Evolutionary conservation across 2,113 vertebrate genomes (phyloP), one percentile per base, ranked within the genome.

Genomic region (Dasypus novemcinctus): DNA sequence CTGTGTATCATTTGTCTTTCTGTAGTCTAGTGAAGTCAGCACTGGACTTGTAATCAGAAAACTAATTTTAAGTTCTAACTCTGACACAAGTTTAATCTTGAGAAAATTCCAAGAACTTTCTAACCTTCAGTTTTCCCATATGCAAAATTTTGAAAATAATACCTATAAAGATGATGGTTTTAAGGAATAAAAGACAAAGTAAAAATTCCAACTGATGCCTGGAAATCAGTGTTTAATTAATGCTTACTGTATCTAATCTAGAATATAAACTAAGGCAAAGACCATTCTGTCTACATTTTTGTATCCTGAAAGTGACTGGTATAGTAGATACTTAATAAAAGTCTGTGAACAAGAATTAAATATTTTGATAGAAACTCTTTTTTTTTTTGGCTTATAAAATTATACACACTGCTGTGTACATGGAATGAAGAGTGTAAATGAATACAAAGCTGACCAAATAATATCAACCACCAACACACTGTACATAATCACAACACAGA

Each of bases 21-120:
- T 71, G 4, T 54, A n/a, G 11, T 29, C 33, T 52, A 54, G 21
- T 64, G 8, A 88, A 38, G 7, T 36, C 13, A 38, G 33, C 59
- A 57, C 29, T 57, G 25, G 14, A 54, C 31, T 74, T 93, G 38
- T 68, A 88, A 79, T 92, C 38, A 83, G 17, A 95, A 95, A 81
- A 59, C 33, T 72, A 91, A 78, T 49, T 86, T 90, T 68, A 79
- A 92, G 71, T 75, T 64, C 59, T 57, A 33, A 4, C 23, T 87
- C 43, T 91, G 43, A 87, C 29, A 52, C 9, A 95, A 72, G 91
- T 88, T 87, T 69, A 81, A 85, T 74, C 1, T 81, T 78, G 7
- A 46, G 3, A 33, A 91, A 95, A 92, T 43, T 89, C 4, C 36
- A 91, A 95, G 33, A 93, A 74, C 31, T 75, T 94, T 71, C 27